A percentile compares a stretch with the other conserved stretches of the same genome.
These are phyloP conservation scores for Petrophora chlorosata DNA, from an alignment of 2,888 invertebrate genomes.

Conservation along the genomic window DNA sequence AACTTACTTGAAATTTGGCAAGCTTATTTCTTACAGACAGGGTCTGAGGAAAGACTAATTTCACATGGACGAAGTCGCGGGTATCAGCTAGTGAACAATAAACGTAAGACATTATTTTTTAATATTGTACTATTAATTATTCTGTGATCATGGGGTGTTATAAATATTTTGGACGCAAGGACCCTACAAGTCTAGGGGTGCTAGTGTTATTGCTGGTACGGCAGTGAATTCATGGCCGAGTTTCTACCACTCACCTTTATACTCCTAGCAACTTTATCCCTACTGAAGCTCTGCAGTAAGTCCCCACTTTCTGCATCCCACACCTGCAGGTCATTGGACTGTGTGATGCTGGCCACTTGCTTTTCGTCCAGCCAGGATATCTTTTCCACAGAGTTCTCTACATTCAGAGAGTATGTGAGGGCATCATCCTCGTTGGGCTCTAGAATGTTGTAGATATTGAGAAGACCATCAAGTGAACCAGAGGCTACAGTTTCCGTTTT, in stretches of 20 bases:
- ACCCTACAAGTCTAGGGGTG: too few species aligned
- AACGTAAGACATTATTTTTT: too few species aligned
- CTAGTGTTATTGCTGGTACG: too few species aligned
- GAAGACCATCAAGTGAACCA: slow-evolving; percentile 92
- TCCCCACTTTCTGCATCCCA: slow-evolving; percentile 87
- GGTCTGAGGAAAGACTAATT: too few species aligned
- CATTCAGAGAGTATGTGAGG: slow-evolving; percentile 89
- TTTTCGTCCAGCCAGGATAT: slow-evolving; percentile 81
- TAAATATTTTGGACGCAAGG: too few species aligned
- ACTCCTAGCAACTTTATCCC: slow-evolving; percentile 83
- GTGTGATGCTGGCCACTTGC: slow-evolving; percentile 86
- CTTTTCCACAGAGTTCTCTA: slow-evolving; percentile 89
- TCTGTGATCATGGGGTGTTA: too few species aligned
- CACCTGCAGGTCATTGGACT: slow-evolving; percentile 86
- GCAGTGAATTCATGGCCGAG: too few species aligned
- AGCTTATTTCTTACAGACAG: too few species aligned
- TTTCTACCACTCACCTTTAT: slow-evolving; percentile 80
- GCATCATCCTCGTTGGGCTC: slow-evolving; percentile 91
- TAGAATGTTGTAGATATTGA: slow-evolving; percentile 92
- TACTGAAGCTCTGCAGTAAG: slow-evolving; percentile 80
- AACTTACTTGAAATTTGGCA: too few species aligned
- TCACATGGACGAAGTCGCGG: too few species aligned
- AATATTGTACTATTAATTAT: too few species aligned
- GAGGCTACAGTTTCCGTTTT: slow-evolving; percentile 87
- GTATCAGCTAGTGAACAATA: too few species aligned